These are phyloP conservation scores for Entosphenus tridentatus DNA, from an alignment of 2,113 vertebrate genomes.

Conservation along the genomic window DNA sequence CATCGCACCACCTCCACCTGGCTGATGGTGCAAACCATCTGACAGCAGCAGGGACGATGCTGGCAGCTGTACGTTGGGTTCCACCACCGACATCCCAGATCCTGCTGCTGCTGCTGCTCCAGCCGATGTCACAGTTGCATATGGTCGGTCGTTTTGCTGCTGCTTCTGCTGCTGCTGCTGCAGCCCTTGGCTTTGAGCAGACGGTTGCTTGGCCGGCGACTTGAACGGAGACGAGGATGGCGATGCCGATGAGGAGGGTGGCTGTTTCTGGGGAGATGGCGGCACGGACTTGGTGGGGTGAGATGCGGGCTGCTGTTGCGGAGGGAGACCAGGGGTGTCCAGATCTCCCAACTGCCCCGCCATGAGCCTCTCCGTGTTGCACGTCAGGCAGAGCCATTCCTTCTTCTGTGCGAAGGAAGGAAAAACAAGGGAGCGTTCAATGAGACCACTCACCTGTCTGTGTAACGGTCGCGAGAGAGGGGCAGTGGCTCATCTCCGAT, in stretches of 20 bases:
- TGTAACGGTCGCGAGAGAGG: too few species aligned
- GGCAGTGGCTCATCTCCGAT: too few species aligned
- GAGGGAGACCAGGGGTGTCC: too few species aligned
- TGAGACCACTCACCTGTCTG: too few species aligned
- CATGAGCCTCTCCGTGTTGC: constrained; percentile 83
- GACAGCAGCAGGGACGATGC: too few species aligned
- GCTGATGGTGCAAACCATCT: too few species aligned
- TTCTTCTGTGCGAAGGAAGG: constrained; percentile 49
- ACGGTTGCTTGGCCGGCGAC: constrained; percentile 21
- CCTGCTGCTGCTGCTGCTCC: too few species aligned
- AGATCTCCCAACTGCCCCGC: constrained; percentile 63
- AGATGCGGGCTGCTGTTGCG: too few species aligned
- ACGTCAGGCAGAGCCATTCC: constrained; percentile 97
- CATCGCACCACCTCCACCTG: too few species aligned
- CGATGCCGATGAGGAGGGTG: constrained; percentile 30
- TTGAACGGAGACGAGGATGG: constrained; percentile 5
- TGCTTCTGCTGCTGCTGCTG: constrained; percentile 19
- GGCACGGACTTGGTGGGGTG: constrained; percentile 24
- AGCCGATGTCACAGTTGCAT: constrained; percentile 8
- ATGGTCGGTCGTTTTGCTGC: constrained; percentile 13
- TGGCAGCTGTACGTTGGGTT: too few species aligned
- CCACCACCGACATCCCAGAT: too few species aligned
- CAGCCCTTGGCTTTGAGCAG: constrained; percentile 16
- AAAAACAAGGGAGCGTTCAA: too few species aligned
- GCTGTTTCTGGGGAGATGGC: constrained; percentile 38